Conservation (phyloP, 2,888 invertebrate species). For the Callimorpha dominula region DNA sequence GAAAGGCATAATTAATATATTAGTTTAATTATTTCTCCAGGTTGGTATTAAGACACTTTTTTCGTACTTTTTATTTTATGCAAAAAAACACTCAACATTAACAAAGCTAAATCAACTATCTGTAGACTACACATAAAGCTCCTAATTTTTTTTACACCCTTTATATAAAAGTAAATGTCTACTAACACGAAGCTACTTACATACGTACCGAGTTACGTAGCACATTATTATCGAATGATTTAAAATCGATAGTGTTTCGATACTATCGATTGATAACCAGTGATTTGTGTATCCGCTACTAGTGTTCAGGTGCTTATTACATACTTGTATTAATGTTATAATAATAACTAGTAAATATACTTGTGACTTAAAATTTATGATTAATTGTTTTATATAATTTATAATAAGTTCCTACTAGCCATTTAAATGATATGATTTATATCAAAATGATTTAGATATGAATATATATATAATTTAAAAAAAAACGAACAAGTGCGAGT, state of each 20-base stretch:
- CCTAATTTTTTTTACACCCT: too few relatives aligned
- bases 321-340: conserved; percentile 20
- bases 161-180: too few relatives aligned
- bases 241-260: conserved; percentile 53
- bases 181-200: background rate
- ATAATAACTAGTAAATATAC: conserved; percentile 15
- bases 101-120: too few relatives aligned
- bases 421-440: background rate
- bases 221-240: conserved; percentile 38
- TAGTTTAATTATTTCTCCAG: background rate
- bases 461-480: too few relatives aligned
- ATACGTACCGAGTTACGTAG: conserved; percentile 45
- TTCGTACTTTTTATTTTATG: too few relatives aligned
- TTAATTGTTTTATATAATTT: conserved; percentile 8
- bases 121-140: too few relatives aligned
- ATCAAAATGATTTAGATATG: background rate
- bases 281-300: conserved; percentile 80
- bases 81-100: too few relatives aligned
- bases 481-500: too few relatives aligned
- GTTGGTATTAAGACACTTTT: background rate
- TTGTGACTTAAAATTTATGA: conserved; percentile 7
- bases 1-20: conserved; percentile 1
- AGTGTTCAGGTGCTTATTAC: conserved; percentile 66
- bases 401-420: background rate
- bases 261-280: conserved; percentile 49